Conservation (phyloP, 2,113 vertebrate species). For the Lophochroa leadbeateri region DNA sequence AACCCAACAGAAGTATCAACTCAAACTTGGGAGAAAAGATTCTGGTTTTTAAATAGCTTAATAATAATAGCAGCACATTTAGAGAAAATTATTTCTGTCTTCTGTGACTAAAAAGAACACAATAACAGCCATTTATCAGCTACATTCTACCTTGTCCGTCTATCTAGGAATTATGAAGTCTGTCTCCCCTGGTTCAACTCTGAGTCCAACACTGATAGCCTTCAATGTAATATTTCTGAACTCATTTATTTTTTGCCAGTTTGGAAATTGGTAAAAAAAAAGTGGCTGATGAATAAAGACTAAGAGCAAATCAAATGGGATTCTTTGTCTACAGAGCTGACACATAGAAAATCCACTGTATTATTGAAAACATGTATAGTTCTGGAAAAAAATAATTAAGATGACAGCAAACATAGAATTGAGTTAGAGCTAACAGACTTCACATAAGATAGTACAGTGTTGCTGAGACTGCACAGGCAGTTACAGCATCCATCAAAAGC, state of each 20-base stretch:
- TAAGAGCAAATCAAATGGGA: slow-evolving; percentile 1
- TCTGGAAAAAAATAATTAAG: slow-evolving; percentile 63
- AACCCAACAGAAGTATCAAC: neutral
- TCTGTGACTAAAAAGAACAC: neutral
- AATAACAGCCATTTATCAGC: neutral
- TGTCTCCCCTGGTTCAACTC: neutral
- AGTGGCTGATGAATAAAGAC: neutral
- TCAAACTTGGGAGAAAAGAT: neutral
- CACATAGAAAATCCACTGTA: slow-evolving; percentile 50
- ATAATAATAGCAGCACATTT: slow-evolving; percentile 20
- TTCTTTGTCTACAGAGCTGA: slow-evolving; percentile 44
- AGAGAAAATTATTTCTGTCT: slow-evolving; percentile 14
- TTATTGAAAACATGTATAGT: slow-evolving; percentile 53
- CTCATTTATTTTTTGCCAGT: neutral
- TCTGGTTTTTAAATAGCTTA: neutral
- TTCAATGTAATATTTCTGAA: neutral
- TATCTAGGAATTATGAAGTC: neutral
- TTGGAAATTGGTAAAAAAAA: neutral
- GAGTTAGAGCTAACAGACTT: slow-evolving; percentile 55
- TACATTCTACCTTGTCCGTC: neutral
- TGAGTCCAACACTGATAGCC: neutral
- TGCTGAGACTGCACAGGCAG: slow-evolving; percentile 38
- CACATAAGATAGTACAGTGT: slow-evolving; percentile 13
- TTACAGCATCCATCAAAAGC: slow-evolving; percentile 56
- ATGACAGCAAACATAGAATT: slow-evolving; percentile 48